Percentiles rank a stretch among this genome's conserved stretches.
Conservation (phyloP, 2,113 vertebrate species). For the Bubo bubo region DNA sequence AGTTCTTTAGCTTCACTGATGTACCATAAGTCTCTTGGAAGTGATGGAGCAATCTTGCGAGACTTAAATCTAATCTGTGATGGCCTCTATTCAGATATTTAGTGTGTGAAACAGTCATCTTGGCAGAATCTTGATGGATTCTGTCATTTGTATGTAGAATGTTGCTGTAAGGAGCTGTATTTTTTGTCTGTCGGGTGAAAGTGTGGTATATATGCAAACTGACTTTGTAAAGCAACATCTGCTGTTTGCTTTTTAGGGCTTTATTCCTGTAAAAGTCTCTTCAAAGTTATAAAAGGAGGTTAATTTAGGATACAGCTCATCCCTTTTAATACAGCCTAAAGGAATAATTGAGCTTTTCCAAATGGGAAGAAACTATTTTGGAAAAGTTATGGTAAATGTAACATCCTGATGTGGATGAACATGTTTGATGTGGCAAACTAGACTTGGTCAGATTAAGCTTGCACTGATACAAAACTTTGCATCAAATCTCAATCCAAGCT, state of each 20-base stretch:
- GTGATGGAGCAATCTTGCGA: neutral
- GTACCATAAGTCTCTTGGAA: constrained; percentile 7
- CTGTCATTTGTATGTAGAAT: constrained; percentile 48
- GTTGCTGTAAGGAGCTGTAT: constrained; percentile 43
- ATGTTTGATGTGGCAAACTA: neutral
- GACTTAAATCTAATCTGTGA: constrained; percentile 55
- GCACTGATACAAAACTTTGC: neutral
- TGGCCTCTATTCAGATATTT: constrained; percentile 49
- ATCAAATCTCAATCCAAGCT: neutral
- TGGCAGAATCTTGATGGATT: constrained; percentile 58
- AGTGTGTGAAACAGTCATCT: constrained; percentile 49
- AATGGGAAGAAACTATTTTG: neutral
- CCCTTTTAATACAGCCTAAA: neutral
- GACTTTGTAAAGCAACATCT: constrained; percentile 59
- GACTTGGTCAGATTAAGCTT: neutral
- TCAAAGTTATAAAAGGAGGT: constrained; percentile 23
- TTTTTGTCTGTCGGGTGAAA: constrained; percentile 52
- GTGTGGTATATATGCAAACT: constrained; percentile 42
- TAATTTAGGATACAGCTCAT: constrained; percentile 25
- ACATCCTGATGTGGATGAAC: neutral
- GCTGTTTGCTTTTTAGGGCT: constrained; percentile 22
- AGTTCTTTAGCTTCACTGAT: neutral
- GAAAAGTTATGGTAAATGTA: neutral
- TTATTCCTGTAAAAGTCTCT: constrained; percentile 4
- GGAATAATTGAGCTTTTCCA: neutral